Percentiles rank a stretch among this genome's conserved stretches.
These are phyloP conservation scores for Teleopsis dalmanni DNA, from an alignment of 1,140 invertebrate genomes.

Conservation along the genomic window DNA sequence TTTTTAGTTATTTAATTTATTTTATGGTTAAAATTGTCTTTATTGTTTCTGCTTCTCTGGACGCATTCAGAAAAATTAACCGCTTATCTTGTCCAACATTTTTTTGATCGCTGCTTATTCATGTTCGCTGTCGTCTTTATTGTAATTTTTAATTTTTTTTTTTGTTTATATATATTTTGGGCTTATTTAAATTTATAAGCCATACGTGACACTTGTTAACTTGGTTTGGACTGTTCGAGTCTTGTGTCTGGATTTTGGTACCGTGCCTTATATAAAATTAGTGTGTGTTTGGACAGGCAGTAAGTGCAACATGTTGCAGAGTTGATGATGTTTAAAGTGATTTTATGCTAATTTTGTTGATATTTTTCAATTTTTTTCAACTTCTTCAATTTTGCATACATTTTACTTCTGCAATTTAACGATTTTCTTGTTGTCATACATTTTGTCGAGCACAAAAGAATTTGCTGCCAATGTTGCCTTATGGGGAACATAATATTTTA, in stretches of 20 bases:
- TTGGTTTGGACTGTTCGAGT: too few species aligned
- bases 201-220: slow-evolving; percentile 38
- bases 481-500: too few species aligned
- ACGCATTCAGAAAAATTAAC: slow-evolving; percentile 35
- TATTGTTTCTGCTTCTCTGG: neutral
- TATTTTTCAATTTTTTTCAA: slow-evolving; percentile 1
- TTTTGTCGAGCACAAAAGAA: neutral
- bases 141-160: slow-evolving; percentile 5
- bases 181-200: slow-evolving; percentile 33
- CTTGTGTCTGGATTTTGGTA: too few species aligned
- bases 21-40: too few species aligned
- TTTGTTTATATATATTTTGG: slow-evolving; percentile 10
- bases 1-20: too few species aligned
- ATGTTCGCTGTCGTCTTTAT: slow-evolving; percentile 24
- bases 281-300: slow-evolving; percentile 1
- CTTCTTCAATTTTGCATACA: neutral
- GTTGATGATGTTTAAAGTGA: slow-evolving; percentile 7
- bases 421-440: neutral
- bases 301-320: too few species aligned
- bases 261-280: neutral
- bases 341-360: slow-evolving; percentile 16
- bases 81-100: slow-evolving; percentile 41
- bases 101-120: slow-evolving; percentile 41
- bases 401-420: neutral
- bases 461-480: too few species aligned